A percentile compares a stretch with the other conserved stretches of the same genome.
Conservation (phyloP, 2,113 vertebrate species). For the Halcyon senegalensis region DNA sequence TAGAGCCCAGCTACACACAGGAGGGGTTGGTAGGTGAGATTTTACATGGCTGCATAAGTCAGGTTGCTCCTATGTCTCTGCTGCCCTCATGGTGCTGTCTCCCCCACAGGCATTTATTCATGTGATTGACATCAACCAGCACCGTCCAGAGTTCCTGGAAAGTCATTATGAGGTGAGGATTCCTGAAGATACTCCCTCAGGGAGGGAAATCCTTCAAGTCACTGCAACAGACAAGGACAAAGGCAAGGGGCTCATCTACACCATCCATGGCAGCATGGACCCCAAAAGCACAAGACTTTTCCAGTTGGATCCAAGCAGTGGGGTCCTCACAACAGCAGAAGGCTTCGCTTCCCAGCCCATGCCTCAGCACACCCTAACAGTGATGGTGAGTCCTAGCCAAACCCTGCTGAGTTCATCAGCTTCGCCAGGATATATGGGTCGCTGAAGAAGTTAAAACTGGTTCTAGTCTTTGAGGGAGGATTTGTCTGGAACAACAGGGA, state of each 20-base stretch:
- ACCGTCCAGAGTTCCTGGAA: slow-evolving; percentile 88
- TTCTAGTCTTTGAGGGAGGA: not conserved
- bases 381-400: slow-evolving; percentile 84
- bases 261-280: slow-evolving; percentile 87
- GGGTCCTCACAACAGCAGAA: slow-evolving; percentile 83
- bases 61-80: not conserved
- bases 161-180: slow-evolving; percentile 81
- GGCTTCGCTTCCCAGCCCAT: slow-evolving; percentile 83
- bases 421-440: not conserved
- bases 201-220: slow-evolving; percentile 87
- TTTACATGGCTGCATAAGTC: not conserved
- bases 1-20: not conserved
- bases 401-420: not conserved
- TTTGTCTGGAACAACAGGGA: not conserved
- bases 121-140: slow-evolving; percentile 89
- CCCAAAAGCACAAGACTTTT: slow-evolving; percentile 85
- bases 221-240: slow-evolving; percentile 86
- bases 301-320: slow-evolving; percentile 90
- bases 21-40: not conserved
- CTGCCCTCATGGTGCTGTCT: not conserved
- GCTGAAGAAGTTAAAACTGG: not conserved
- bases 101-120: slow-evolving; percentile 86
- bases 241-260: slow-evolving; percentile 89
- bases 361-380: slow-evolving; percentile 81
- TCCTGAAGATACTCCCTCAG: slow-evolving; percentile 87